Conservation (phyloP, 2,888 invertebrate species). For the Drosophila infuscata region DNA sequence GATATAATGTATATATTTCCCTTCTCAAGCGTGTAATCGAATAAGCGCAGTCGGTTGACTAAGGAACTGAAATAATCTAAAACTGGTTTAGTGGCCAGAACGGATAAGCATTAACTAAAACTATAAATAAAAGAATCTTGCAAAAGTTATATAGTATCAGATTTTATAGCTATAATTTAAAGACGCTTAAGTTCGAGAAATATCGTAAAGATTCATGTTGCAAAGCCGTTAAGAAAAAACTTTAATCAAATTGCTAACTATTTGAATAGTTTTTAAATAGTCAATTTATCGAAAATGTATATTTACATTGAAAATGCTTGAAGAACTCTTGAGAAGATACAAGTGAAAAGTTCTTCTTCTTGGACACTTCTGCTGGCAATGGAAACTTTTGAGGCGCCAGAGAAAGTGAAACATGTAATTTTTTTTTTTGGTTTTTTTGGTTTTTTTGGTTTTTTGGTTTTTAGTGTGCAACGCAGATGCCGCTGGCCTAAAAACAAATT, state of each 20-base stretch:
- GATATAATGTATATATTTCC: background rate
- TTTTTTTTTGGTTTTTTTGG: slow-evolving; percentile 20
- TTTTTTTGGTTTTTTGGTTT: background rate
- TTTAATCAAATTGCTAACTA: background rate
- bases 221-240: background rate
- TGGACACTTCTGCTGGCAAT: slow-evolving; percentile 19
- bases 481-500: slow-evolving; percentile 72
- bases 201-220: background rate
- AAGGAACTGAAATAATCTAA: slow-evolving; percentile 20
- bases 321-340: background rate
- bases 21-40: slow-evolving; percentile 12
- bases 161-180: background rate
- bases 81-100: slow-evolving; percentile 38
- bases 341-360: background rate
- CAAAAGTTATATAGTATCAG: background rate
- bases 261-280: background rate
- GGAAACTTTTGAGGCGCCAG: slow-evolving; percentile 62
- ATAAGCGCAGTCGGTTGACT: slow-evolving; percentile 30
- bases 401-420: slow-evolving; percentile 80
- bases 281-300: background rate
- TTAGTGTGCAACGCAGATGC: slow-evolving; percentile 26
- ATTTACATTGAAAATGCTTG: background rate
- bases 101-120: slow-evolving; percentile 11
- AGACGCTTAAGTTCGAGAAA: background rate
- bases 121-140: background rate